These are phyloP conservation scores for Thalassaphorura encarpata DNA, from an alignment of 1,140 invertebrate genomes.

Conservation along the genomic window DNA sequence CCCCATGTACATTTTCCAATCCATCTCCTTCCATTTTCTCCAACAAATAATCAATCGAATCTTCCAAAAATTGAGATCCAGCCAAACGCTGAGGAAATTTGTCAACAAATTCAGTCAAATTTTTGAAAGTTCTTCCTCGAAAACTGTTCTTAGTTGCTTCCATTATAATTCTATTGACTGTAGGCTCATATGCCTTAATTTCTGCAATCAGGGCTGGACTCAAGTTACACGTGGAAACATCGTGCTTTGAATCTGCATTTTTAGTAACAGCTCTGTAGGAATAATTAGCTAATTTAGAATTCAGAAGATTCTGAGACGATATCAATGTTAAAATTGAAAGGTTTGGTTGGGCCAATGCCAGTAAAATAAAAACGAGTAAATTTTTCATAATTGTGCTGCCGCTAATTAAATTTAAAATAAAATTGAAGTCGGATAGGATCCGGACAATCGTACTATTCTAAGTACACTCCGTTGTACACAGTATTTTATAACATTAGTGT, in stretches of 20 bases:
- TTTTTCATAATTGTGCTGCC: too few species aligned
- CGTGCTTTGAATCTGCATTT: neutral
- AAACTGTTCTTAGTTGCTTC: constrained; percentile 43
- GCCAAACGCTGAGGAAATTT: neutral
- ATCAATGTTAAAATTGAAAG: too few species aligned
- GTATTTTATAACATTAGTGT: too few species aligned
- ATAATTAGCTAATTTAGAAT: too few species aligned
- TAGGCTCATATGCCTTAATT: constrained; percentile 47
- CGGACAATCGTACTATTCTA: too few species aligned
- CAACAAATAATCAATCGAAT: constrained; percentile 10
- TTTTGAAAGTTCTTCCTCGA: constrained; percentile 32
- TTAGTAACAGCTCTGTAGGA: neutral
- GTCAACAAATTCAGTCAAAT: constrained; percentile 7
- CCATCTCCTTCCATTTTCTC: constrained; percentile 34
- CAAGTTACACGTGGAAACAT: neutral
- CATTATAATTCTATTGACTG: constrained; percentile 48
- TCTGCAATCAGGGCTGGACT: constrained; percentile 37
- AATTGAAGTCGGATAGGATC: too few species aligned
- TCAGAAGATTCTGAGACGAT: too few species aligned
- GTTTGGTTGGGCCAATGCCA: too few species aligned
- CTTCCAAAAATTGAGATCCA: constrained; percentile 5
- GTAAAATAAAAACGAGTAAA: too few species aligned
- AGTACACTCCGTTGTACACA: too few species aligned
- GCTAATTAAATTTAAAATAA: too few species aligned
- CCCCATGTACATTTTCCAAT: constrained; percentile 54